Evolutionary conservation across 2,888 invertebrate species (phyloP), one percentile per base, ranked within the genome.

Genomic region (Anoncus sp.): DNA sequence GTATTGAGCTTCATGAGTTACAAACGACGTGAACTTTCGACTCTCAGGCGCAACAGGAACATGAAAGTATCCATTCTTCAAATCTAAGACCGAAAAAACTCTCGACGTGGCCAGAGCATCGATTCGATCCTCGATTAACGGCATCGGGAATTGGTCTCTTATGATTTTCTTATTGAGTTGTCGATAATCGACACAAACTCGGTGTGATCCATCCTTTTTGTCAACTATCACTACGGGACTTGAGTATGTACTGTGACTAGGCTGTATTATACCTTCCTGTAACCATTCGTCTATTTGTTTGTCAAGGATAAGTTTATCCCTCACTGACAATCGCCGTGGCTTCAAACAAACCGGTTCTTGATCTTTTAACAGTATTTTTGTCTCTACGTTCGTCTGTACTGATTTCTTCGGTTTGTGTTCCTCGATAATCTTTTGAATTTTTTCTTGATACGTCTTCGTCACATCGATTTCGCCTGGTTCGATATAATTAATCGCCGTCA

Each of bases 131-230:
- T 84, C 82, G 22, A 85, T 82, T 40, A 82, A 43, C 0, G 82
- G 85, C 60, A 83, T 70, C 1, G 85, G 85, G 40, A 80, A 82
- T 16, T 70, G 49, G 60, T 84, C 84, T 35, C 80, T 77, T 2
- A 75, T 43, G 5, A 81, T 81, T 16, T 71, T 73, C n/a, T 63
- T 53, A 60, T 84, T 85, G 3, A 84, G 18, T n/a, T 65, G 62
- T 24, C 83, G 9, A 65, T 79, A 85, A 62, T 85, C 84, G 3
- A 84, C 71, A 65, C 84, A 85, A 3, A 85, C 70, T 5, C 84
- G 65, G n/a, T 55, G 43, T 5, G 53, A 45, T 12, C 82, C 82
- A 49, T 81, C 67, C 45, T 82, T 83, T 60, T 85, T 82, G 18
- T 27, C 22, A 5, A 82, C 80, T 7, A 83, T 69, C 0, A 85